A percentile compares a stretch with the other conserved stretches of the same genome.
Conservation (phyloP, 2,113 vertebrate genomes). For the Lepidothrix coronata region DNA sequence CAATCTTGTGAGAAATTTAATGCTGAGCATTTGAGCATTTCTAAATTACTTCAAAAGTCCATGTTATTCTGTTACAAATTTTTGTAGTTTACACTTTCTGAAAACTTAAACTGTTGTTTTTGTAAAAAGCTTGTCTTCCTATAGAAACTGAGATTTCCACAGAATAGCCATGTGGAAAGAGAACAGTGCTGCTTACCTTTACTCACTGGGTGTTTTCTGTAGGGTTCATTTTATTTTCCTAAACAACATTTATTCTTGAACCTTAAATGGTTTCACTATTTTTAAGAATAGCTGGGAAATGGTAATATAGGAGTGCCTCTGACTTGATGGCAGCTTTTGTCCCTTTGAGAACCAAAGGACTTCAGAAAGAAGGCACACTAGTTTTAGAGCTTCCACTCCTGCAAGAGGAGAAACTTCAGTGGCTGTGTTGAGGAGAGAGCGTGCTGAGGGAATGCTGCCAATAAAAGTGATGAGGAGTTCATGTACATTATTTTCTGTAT, state of each 20-base stretch:
- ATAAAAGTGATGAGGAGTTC: neutral
- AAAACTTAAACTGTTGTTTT: neutral
- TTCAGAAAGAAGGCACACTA: neutral
- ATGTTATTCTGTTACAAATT: neutral
- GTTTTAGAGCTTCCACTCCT: neutral
- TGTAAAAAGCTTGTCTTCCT: neutral
- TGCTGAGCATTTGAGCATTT: neutral
- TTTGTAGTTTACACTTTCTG: neutral
- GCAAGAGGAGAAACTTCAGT: neutral
- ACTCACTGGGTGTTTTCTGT: neutral
- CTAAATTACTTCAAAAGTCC: neutral
- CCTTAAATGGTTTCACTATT: neutral
- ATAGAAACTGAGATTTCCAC: neutral
- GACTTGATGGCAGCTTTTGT: neutral
- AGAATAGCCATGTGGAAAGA: neutral
- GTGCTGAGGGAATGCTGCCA: neutral
- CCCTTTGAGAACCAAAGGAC: neutral
- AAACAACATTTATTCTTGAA: neutral
- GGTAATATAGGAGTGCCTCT: neutral
- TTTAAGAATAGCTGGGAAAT: neutral
- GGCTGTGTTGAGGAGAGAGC: neutral
- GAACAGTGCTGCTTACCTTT: neutral
- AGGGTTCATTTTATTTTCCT: neutral
- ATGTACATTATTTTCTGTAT: neutral
- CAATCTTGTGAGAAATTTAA: neutral